Base-by-base conservation (phyloP, 1,140 invertebrate genomes). In the Brachionus sp. region DNA sequence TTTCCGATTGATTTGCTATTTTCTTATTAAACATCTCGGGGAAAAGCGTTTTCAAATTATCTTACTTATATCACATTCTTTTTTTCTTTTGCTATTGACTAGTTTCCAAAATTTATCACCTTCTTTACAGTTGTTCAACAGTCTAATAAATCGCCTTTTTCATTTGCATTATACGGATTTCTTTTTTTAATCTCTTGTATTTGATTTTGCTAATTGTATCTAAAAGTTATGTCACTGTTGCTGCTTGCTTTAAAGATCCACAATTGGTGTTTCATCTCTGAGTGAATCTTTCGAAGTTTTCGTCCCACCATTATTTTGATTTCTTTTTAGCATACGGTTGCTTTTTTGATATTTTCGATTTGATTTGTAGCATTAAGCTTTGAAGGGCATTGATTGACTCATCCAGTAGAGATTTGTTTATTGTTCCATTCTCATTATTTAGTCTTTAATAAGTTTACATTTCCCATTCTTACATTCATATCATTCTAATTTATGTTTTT, bases 111-210 rank as follows among this genome's bases (percentile, higher is more conserved):
- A 70, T 70, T 70, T 70, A 19, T 35, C 35, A 19, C 10, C 2
- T 9, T 64, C 66, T 12, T 23, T 39, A 66, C 64, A 66, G 64
- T 70, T 37, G 33, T 75, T 75, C 42, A 75, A 42, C 42, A 44
- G 16, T 50, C 44, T 75, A 25, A 75, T 23, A 75, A 75, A 44
- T 75, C 42, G 13, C 25, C 13, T 46, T 46, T 25, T 75, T 75
- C 42, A 37, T 75, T 75, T 75, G 70, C 25, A 75, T 19, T 10
- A 44, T 75, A 25, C 70, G n/a, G 23, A 75, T 44, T 0, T 75
- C 70, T 25, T 75, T 75, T 75, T 75, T 75, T 16, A 75, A 16
- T 75, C 70, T 75, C 42, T 75, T 75, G 70, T 75, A 75, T 19
- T 37, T 75, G 39, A 75, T 75, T 46, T 35, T 44, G 19, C 37